These are phyloP conservation scores for Mycteria americana DNA, from an alignment of 2,797 vertebrate species.

Conservation along the genomic window DNA sequence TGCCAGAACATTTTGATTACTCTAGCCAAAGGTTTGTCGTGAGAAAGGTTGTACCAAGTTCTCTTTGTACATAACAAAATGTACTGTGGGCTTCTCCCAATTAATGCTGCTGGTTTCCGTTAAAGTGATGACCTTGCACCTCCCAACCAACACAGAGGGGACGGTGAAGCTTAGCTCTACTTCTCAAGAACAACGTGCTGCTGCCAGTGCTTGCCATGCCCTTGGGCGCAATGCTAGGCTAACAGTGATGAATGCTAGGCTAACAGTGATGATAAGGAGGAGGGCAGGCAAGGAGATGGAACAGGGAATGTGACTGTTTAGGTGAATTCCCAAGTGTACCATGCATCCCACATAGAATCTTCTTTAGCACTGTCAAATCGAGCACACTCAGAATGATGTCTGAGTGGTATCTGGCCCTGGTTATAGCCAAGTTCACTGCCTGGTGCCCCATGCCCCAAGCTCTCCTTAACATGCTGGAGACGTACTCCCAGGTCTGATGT, in stretches of 20 bases:
- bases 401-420: not conserved
- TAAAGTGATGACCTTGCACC: not conserved
- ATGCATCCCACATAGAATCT: fast-evolving
- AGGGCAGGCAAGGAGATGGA: not conserved
- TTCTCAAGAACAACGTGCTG: not conserved
- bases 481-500: not conserved
- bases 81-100: not conserved
- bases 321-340: not conserved
- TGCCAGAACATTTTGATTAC: constrained; percentile 7
- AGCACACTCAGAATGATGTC: not conserved
- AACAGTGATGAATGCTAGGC: fast-evolving
- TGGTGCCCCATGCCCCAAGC: not conserved
- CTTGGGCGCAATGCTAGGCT: not conserved
- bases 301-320: not conserved
- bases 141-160: not conserved
- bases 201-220: not conserved
- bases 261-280: not conserved
- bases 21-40: constrained; percentile 23
- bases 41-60: not conserved
- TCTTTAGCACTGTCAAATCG: not conserved
- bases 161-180: not conserved
- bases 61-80: not conserved
- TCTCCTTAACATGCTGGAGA: not conserved
- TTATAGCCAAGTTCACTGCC: not conserved
- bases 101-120: not conserved